Base-by-base conservation (phyloP, 2,113 vertebrate species). In the Festucalex cinctus region DNA sequence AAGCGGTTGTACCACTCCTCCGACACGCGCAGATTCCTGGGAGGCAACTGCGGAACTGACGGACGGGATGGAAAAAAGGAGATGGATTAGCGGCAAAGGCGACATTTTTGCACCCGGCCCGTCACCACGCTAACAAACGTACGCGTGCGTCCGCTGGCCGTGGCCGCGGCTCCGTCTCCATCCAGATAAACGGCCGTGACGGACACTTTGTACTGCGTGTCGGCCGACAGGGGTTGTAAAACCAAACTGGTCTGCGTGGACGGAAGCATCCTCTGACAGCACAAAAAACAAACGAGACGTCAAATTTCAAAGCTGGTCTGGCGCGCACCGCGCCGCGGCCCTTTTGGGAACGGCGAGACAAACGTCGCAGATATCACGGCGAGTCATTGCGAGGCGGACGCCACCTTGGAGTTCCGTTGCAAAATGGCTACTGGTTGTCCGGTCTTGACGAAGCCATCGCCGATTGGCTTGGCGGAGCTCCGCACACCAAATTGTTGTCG, bases 1-100 rank as follows among this genome's bases (percentile, higher is more conserved):
- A 99, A 89, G 22, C 94, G 92, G 75, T 97, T 98, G 84, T 98
- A 99, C 97, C 97, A 99, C 71, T 98, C 94, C 48, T 99, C 97
- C 0, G 96, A 97, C 2, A 98, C 93, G 0, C 92, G 92, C 0
- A 99, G 85, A 66, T 95, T 95, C 68, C 76, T 90, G 0, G 97
- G 97, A 36, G 94, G 93, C 35, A 91, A 94, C 1, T 93, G 85
- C 14, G 96, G 92, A 78, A 95, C 97, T 99, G 80, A 56, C 19
- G 57, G 35, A 65, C 19, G 56, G 56, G 41, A 68, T 9, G 57
- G 54, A 13, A n/a, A 63, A n/a, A n/a, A n/a, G n/a, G n/a, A n/a
- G n/a, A n/a, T n/a, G n/a, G n/a, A n/a, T n/a, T n/a, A n/a, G n/a
- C n/a, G n/a, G n/a, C n/a, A n/a, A n/a, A n/a, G n/a, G n/a, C n/a